Conservation (phyloP, 1,140 invertebrate species). For the Drosophila gunungcola region DNA sequence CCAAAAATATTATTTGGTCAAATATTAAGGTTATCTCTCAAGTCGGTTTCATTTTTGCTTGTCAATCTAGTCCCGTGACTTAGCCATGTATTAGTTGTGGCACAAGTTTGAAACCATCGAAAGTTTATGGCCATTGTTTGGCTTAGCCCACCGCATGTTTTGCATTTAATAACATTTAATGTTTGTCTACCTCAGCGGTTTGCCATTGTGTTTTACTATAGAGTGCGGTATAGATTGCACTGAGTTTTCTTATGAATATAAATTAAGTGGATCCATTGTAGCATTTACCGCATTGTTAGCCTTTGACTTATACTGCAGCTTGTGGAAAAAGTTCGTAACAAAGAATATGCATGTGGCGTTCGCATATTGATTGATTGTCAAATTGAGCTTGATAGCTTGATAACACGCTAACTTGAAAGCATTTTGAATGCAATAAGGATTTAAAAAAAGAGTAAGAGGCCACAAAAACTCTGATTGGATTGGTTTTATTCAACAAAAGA, state of each 20-base stretch:
- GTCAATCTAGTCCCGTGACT: background rate
- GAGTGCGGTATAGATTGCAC: slow-evolving; percentile 3
- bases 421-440: background rate
- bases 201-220: slow-evolving; percentile 39
- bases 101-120: slow-evolving; percentile 38
- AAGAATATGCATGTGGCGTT: slow-evolving; percentile 19
- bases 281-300: slow-evolving; percentile 71
- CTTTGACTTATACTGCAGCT: slow-evolving; percentile 31
- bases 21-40: background rate
- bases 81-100: slow-evolving; percentile 25
- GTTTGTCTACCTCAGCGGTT: slow-evolving; percentile 64
- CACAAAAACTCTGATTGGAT: slow-evolving; percentile 36
- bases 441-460: slow-evolving; percentile 15
- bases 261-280: slow-evolving; percentile 67
- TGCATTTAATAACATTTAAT: slow-evolving; percentile 79
- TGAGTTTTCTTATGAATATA: slow-evolving; percentile 68
- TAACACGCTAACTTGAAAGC: slow-evolving; percentile 40
- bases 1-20: too few relatives aligned
- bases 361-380: slow-evolving; percentile 74
- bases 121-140: slow-evolving; percentile 65
- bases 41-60: background rate
- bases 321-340: slow-evolving; percentile 20
- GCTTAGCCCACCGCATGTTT: slow-evolving; percentile 44
- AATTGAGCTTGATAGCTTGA: too few relatives aligned
- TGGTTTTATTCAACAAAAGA: slow-evolving; percentile 11